Conservation (phyloP, 2,113 vertebrate genomes). For the Syngnathus floridae region DNA sequence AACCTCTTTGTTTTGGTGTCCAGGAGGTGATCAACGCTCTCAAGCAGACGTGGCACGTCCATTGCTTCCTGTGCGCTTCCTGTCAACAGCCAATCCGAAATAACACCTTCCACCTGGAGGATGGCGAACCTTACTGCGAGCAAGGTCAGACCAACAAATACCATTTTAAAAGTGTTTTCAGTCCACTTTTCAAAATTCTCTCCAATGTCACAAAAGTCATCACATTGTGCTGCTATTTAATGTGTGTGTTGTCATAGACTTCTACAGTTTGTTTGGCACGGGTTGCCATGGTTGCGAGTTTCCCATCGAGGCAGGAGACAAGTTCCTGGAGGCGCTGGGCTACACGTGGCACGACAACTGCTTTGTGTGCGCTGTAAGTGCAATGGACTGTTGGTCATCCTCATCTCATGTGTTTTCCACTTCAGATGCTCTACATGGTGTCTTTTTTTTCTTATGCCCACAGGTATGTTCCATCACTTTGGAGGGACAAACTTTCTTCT, state of each 20-base stretch:
- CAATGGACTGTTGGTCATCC: background rate
- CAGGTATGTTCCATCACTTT: conserved; percentile 85
- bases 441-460: background rate
- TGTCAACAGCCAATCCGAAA: conserved; percentile 94
- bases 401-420: background rate
- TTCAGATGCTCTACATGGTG: background rate
- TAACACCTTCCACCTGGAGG: conserved; percentile 95
- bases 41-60: conserved; percentile 95
- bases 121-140: conserved; percentile 95
- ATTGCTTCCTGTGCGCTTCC: conserved; percentile 89
- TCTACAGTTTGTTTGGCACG: conserved; percentile 88
- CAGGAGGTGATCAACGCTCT: conserved; percentile 98
- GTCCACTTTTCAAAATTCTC: background rate
- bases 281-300: conserved; percentile 94
- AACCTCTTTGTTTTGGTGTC: conserved; percentile 16
- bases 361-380: conserved; percentile 90
- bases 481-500: conserved; percentile 90
- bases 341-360: conserved; percentile 97
- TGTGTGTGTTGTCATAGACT: conserved; percentile 61
- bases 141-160: conserved; percentile 69
- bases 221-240: background rate
- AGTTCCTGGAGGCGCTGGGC: conserved; percentile 91
- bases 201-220: background rate
- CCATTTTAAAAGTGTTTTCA: background rate
- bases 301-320: conserved; percentile 93